Evolutionary conservation across 2,888 invertebrate species (phyloP), one percentile per base, ranked within the genome.

Genomic region (Trichopoda pennipes): DNA sequence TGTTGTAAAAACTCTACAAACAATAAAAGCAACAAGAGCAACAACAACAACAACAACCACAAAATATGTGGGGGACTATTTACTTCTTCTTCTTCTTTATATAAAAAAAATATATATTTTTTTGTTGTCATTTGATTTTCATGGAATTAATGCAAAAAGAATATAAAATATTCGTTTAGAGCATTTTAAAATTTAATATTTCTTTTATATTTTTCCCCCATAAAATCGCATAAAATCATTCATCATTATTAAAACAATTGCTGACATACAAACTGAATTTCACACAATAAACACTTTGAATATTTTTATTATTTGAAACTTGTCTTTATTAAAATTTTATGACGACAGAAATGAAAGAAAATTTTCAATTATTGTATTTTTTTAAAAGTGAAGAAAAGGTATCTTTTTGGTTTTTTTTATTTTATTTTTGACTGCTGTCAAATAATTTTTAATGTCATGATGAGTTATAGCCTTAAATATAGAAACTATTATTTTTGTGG

Each of bases 241-340:
- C 69, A 81, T 81, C 81, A 81, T 81, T 81, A 74, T 81, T 74
- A 81, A n/a, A 74, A 78, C 74, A 81, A 58, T 78, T 81, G 78
- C 74, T 78, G 81, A 77, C 81, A 73, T 23, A 66, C 23, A 17
- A 42, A 49, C 58, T 66, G 61, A 51, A 51, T 72, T 61, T 42
- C 17, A 58, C 47, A 58, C 58, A 58, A 1, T 32, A n/a, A 58
- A 38, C 32, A n/a, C 3, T 70, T 58, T 28, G 28, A 55, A 44
- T 44, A 10, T 49, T 42, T 17, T 32, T 49, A n/a, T 21, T 66
- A n/a, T 21, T 66, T 66, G 3, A 63, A 19, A 16, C 16, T 55
- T 38, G 47, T 23, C 35, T 66, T 66, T 35, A 19, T 19, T 35
- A 51, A 10, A 44, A 28, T 47, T 64, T 47, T 10, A 64, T 35